A percentile compares a stretch with the other conserved stretches of the same genome.
Conservation (phyloP, 2,797 vertebrate species). For the Clarias laeviceps region DNA sequence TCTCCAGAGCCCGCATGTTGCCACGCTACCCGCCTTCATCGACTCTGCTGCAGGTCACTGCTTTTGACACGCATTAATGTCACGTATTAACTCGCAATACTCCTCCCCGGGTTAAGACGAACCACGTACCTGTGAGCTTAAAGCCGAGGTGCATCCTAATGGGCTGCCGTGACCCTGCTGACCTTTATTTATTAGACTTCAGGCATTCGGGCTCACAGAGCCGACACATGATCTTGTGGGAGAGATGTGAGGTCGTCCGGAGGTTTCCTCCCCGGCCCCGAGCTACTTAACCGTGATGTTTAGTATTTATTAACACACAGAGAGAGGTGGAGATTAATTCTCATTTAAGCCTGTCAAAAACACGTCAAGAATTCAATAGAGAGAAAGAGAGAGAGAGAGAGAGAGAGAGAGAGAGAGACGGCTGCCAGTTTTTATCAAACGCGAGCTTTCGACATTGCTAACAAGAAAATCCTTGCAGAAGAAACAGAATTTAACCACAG, state of each 20-base stretch:
- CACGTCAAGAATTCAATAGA: not conserved
- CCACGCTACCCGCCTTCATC: conserved; percentile 33
- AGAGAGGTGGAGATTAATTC: conserved; percentile 16
- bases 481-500: not conserved
- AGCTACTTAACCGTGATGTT: conserved; percentile 28
- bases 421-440: conserved; percentile 6
- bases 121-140: conserved; percentile 27
- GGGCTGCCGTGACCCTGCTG: conserved; percentile 50
- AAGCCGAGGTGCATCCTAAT: conserved; percentile 29
- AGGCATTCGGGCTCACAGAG: conserved; percentile 48
- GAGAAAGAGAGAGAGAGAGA: not conserved
- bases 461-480: not conserved
- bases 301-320: conserved; percentile 32
- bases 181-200: conserved; percentile 52
- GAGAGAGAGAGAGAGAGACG: not conserved
- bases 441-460: not conserved
- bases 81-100: conserved; percentile 47
- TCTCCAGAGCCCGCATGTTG: conserved; percentile 6
- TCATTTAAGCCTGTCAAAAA: conserved; percentile 18
- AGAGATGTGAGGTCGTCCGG: conserved; percentile 36
- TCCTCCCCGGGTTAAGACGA: conserved; percentile 28
- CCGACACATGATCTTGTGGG: conserved; percentile 27
- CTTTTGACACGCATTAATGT: conserved; percentile 58
- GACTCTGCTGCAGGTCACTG: conserved; percentile 52
- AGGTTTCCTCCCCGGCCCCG: conserved; percentile 28